A percentile compares a stretch with the other conserved stretches of the same genome.
These are phyloP conservation scores for Helicorthomorpha holstii DNA, from an alignment of 1,140 invertebrate genomes.

Conservation along the genomic window DNA sequence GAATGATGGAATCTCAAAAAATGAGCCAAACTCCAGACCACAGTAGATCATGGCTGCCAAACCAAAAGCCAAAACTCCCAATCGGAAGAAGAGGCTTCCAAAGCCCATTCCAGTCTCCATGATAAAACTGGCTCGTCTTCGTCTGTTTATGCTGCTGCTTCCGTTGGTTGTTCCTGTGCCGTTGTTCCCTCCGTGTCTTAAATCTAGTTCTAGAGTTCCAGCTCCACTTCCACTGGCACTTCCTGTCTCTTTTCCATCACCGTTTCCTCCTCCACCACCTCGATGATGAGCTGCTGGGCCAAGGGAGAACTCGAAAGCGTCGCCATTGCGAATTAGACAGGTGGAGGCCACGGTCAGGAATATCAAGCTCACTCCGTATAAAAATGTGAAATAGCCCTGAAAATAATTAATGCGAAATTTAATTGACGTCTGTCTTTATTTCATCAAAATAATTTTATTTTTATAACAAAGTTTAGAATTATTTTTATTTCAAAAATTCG, in stretches of 20 bases:
- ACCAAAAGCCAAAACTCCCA: conserved; percentile 79
- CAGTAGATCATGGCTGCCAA: conserved; percentile 95
- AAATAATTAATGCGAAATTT: conserved; percentile 19
- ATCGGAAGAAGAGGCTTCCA: conserved; percentile 88
- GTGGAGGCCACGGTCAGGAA: conserved; percentile 94
- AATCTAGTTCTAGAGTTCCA: conserved; percentile 15
- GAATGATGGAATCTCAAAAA: conserved; percentile 75
- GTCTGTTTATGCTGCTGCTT: conserved; percentile 60
- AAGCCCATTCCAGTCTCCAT: conserved; percentile 83
- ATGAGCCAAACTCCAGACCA: conserved; percentile 82
- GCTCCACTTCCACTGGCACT: conserved; percentile 12
- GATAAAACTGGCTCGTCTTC: not conserved
- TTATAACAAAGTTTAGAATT: no score
- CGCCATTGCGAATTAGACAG: conserved; percentile 40
- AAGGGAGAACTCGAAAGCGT: conserved; percentile 4
- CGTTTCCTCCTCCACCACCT: conserved; percentile 17
- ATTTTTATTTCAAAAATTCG: no score
- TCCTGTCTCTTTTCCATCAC: conserved; percentile 17
- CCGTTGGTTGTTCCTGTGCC: conserved; percentile 17
- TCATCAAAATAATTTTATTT: no score
- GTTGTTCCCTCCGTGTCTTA: conserved; percentile 21
- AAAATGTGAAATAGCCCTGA: conserved; percentile 92
- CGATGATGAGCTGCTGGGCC: conserved; percentile 13
- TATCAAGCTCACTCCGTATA: conserved; percentile 84
- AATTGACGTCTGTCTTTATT: no score